Conservation (phyloP, 2,797 vertebrate genomes). For the Sebastes alutus region DNA sequence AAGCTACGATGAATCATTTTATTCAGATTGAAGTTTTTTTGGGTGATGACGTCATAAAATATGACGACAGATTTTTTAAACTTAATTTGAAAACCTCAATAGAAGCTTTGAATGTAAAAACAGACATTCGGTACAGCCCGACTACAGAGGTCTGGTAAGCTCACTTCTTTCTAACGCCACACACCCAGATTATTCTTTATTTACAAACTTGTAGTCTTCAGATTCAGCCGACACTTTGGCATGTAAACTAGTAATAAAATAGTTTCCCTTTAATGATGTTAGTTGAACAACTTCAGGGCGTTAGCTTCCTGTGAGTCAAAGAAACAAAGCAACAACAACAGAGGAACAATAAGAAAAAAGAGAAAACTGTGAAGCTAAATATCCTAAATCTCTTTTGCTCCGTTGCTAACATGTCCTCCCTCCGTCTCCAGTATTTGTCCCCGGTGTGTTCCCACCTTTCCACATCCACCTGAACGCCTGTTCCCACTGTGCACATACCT, state of each 20-base stretch:
- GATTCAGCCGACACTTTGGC: not conserved
- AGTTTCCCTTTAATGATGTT: not conserved
- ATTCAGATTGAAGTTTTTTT: not conserved
- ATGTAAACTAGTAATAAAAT: not conserved
- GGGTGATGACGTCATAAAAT: not conserved
- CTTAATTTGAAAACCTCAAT: not conserved
- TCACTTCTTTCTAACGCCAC: not conserved
- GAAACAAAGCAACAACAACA: not conserved
- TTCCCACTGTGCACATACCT: not conserved
- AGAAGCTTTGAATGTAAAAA: not conserved
- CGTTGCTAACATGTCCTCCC: not conserved
- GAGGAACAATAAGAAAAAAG: not conserved
- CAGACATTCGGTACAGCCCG: fast-evolving
- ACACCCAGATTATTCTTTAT: not conserved
- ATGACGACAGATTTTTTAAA: not conserved
- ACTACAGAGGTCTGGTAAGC: fast-evolving
- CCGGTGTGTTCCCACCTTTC: not conserved
- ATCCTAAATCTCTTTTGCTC: not conserved
- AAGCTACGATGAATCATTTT: not conserved
- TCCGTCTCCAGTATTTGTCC: not conserved
- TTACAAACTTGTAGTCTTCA: not conserved
- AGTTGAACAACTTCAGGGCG: not conserved
- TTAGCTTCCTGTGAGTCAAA: not conserved
- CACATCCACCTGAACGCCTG: conserved; percentile 1
- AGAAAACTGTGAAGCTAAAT: not conserved